Evolutionary conservation across 2,888 invertebrate genomes (phyloP).

Genomic region (Capitulum mitella): DNA sequence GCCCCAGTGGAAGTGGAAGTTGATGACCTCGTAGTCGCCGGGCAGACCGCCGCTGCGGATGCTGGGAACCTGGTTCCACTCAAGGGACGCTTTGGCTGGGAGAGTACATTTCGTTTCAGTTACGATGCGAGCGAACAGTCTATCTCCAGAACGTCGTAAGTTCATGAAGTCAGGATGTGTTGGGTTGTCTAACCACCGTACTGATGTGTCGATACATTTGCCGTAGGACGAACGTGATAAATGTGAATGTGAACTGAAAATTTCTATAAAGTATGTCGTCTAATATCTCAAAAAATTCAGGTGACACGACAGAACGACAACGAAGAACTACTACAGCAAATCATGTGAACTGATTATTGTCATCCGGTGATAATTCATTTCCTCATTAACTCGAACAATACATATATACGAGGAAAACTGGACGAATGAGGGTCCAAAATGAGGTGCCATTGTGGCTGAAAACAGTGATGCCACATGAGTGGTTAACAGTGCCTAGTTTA

Average conservation of each 20-base stretch:
- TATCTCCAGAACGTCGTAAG: not conserved
- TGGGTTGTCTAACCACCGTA: not conserved
- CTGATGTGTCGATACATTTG: not conserved
- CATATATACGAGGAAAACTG: no score
- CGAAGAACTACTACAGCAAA: no score
- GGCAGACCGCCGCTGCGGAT: constrained; percentile 31
- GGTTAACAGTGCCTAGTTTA: no score
- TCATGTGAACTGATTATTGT: no score
- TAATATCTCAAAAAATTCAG: no score
- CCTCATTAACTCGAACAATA: no score
- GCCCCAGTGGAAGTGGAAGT: constrained; percentile 36
- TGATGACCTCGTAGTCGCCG: constrained; percentile 30
- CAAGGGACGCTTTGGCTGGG: constrained; percentile 29
- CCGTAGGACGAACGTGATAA: not conserved
- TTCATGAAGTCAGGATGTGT: not conserved
- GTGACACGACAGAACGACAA: no score
- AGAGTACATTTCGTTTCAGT: not conserved
- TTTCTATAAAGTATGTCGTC: no score
- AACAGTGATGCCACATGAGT: no score
- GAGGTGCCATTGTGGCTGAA: no score
- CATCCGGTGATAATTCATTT: no score
- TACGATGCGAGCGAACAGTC: not conserved
- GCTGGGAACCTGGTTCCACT: constrained; percentile 12
- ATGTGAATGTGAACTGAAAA: not conserved
- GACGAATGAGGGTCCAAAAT: no score